Conservation (phyloP, 2,113 vertebrate genomes). For the Lutjanus erythropterus region DNA sequence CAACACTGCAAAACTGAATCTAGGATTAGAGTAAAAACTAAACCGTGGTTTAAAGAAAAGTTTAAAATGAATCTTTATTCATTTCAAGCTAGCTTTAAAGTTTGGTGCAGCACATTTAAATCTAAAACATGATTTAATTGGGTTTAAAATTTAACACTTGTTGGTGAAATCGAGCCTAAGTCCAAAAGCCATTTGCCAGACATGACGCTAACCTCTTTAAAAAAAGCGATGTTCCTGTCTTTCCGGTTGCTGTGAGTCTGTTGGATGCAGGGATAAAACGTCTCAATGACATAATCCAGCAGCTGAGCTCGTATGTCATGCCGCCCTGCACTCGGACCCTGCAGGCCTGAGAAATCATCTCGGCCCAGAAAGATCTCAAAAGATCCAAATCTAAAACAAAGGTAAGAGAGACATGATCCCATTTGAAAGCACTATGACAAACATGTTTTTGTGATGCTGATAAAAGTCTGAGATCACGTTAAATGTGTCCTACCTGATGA, state of each 20-base stretch:
- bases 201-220: constrained; percentile 87
- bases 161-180: no score
- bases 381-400: constrained; percentile 89
- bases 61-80: no score
- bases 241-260: constrained; percentile 76
- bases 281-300: constrained; percentile 91
- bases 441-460: not conserved
- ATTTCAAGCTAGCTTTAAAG: no score
- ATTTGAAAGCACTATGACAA: not conserved
- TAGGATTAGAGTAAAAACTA: no score
- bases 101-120: no score
- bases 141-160: no score
- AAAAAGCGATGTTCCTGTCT: constrained; percentile 90
- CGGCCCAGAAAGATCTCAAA: constrained; percentile 93
- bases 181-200: not conserved
- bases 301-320: constrained; percentile 90
- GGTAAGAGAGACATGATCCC: not conserved
- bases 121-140: no score
- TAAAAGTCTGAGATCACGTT: not conserved
- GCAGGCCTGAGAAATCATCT: constrained; percentile 89
- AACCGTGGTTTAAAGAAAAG: no score
- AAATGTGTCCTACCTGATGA: constrained; percentile 47
- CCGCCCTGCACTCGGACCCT: constrained; percentile 89
- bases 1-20: no score
- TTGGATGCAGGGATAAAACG: constrained; percentile 92